Base-by-base conservation (phyloP, 2,888 invertebrate species). In the Caprella mutica region DNA sequence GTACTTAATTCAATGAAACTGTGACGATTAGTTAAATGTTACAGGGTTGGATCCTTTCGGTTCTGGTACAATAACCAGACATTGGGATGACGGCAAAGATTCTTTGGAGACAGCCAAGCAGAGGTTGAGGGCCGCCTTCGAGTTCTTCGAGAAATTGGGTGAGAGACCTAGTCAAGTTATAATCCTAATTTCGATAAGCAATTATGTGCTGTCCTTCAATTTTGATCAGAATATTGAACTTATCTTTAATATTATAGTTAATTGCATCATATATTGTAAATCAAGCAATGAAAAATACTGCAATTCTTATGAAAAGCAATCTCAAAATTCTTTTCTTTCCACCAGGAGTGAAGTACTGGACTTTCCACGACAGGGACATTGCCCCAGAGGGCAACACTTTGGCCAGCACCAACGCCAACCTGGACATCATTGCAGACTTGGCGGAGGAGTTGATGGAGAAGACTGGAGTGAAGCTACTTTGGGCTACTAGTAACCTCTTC, bases 401-500 rank as follows among this genome's bases (percentile, higher is more conserved):
- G 69, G 79, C 78, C 14, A 81, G 81, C 67, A 75, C 73, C 23
- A 76, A 76, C 65, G 67, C 70, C 5, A 74, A 77, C 62, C 76
- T 79, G 72, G 82, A 82, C 58, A 79, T 80, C 54, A 72, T 81
- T 1, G 71, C 74, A 1, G 80, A 81, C 56, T 76, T 78, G 44
- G 74, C 80, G 1, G 72, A 72, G 56, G 79, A 81, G 62, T 69
- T 80, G 66, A 75, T 75, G 65, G 77, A 78, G 66, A 72, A 77
- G 63, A 77, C 75, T 40, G 79, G 80, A 2, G 70, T 81, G 40
- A 79, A 78, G 68, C 70, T 80, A 51, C 68, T 82, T 56, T 82
- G 82, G 82, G 71, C 80, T 2, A 80, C 81, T 1, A 79, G 81
- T 8, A 80, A 82, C 68, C 70, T 82, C 53, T 81, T 81, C 70